These are phyloP conservation scores for Steinernema carpocapsae DNA, from an alignment of 2,888 invertebrate species.

Conservation along the genomic window DNA sequence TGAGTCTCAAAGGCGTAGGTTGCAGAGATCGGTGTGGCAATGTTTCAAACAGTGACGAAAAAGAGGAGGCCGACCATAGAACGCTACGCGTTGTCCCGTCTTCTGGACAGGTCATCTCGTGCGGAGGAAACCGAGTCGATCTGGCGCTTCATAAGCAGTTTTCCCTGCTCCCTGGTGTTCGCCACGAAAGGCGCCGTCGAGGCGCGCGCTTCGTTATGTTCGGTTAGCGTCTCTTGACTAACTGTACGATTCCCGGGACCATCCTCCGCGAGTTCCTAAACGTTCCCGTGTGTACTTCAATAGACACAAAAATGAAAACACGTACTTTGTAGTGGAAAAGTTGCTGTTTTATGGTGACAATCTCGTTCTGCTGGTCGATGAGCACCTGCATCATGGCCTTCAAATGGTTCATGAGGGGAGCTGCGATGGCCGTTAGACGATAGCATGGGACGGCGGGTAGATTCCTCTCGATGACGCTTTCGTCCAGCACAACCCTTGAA, in stretches of 20 bases:
- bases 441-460: slow-evolving; percentile 67
- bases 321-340: slow-evolving; percentile 56
- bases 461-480: slow-evolving; percentile 42
- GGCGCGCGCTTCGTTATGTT: slow-evolving; percentile 36
- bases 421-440: slow-evolving; percentile 57
- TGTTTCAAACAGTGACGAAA: not conserved
- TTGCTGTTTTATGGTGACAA: slow-evolving; percentile 57
- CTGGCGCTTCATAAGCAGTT: slow-evolving; percentile 48
- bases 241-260: slow-evolving; percentile 57
- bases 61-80: not conserved
- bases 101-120: not conserved
- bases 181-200: slow-evolving; percentile 3
- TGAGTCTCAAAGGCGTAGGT: not conserved
- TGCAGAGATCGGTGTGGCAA: slow-evolving; percentile 5
- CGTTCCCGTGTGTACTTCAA: not conserved
- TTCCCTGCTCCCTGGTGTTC: slow-evolving; percentile 37
- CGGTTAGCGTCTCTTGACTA: slow-evolving; percentile 64
- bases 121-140: not conserved
- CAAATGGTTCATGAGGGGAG: slow-evolving; percentile 69
- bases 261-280: slow-evolving; percentile 52
- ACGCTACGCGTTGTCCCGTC: not conserved
- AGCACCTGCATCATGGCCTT: slow-evolving; percentile 66
- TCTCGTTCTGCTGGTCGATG: slow-evolving; percentile 64
- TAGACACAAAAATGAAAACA: not conserved
- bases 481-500: slow-evolving; percentile 51